Percentiles rank a stretch among this genome's conserved stretches.
Evolutionary conservation across 2,797 vertebrate genomes (phyloP).

Genomic region (Tolypeutes matacus): DNA sequence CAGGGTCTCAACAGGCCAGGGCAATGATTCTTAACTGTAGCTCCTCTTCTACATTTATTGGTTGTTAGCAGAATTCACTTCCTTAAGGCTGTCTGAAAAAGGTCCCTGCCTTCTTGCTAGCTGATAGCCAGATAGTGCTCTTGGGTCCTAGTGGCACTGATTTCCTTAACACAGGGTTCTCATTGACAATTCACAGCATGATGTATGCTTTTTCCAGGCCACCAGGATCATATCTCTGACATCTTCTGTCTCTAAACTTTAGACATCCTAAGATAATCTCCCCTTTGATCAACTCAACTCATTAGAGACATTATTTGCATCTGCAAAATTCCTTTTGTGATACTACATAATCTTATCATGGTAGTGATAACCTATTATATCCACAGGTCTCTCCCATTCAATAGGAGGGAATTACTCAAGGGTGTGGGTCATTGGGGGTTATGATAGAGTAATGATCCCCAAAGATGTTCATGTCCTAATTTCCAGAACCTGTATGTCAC

Average conservation of each 20-base stretch:
- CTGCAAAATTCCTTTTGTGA: background rate
- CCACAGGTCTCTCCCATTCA: background rate
- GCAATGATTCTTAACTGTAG: background rate
- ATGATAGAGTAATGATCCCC: background rate
- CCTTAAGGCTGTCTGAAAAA: background rate
- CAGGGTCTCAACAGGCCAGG: background rate
- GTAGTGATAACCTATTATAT: background rate
- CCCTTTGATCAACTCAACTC: conserved; percentile 4
- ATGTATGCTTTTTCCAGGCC: background rate
- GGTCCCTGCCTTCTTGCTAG: background rate
- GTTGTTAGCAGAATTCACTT: background rate
- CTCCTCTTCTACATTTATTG: background rate
- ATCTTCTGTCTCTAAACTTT: background rate
- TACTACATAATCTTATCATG: background rate
- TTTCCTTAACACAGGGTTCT: background rate
- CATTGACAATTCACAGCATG: background rate
- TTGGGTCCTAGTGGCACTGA: background rate
- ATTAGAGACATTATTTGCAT: conserved; percentile 12
- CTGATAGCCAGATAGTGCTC: background rate
- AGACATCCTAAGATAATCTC: background rate
- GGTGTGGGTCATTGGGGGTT: background rate
- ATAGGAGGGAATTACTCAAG: too few relatives aligned
- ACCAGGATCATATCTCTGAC: background rate
- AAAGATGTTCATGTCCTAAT: background rate
- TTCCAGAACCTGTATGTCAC: background rate